Conservation (phyloP, 2,113 vertebrate species). For the Hippolais icterina region DNA sequence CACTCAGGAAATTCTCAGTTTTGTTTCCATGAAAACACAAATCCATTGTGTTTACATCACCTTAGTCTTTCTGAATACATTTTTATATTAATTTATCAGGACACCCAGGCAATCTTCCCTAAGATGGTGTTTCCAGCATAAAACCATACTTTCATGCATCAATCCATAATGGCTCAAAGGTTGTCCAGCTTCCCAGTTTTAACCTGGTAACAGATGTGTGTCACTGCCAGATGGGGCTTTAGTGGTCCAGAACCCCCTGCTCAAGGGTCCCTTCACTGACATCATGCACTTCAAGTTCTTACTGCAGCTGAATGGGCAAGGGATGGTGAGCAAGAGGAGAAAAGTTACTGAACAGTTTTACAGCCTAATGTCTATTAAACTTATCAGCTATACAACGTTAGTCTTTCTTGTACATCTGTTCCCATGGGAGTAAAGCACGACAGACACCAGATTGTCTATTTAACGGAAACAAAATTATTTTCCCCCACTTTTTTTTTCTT, state of each 20-base stretch:
- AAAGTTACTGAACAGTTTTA: neutral
- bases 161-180: neutral
- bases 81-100: neutral
- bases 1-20: neutral
- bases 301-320: neutral
- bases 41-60: neutral
- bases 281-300: accelerated
- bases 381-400: neutral
- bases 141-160: neutral
- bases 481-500: neutral
- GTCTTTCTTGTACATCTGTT: slow-evolving; percentile 5
- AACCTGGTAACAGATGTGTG: neutral
- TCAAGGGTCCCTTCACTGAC: neutral
- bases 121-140: neutral
- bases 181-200: neutral
- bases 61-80: neutral
- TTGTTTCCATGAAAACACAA: neutral
- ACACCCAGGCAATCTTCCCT: neutral
- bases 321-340: neutral
- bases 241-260: neutral
- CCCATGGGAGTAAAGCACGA: neutral
- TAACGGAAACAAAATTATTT: neutral
- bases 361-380: neutral
- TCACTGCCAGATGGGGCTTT: neutral
- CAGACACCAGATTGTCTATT: neutral